Evolutionary conservation across 1,140 invertebrate species (phyloP).

Genomic region (Diachasma alloeum): DNA sequence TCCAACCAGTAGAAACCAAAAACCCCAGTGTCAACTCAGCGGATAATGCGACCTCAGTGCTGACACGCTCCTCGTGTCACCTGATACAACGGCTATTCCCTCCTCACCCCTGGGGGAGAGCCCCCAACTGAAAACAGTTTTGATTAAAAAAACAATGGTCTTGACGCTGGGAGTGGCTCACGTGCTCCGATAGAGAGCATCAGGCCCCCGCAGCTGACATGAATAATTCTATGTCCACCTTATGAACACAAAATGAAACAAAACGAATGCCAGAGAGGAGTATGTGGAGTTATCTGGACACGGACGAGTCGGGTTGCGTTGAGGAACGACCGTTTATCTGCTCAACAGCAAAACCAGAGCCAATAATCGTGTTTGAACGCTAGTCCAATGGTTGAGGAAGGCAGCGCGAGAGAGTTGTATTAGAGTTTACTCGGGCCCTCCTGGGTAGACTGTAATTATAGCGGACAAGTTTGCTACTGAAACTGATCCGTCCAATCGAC

Average conservation of each 20-base stretch:
- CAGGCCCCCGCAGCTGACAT: too few relatives aligned
- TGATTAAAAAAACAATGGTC: background rate
- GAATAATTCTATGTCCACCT: background rate
- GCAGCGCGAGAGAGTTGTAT: background rate
- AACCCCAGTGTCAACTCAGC: background rate
- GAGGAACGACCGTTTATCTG: background rate
- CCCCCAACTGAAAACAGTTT: background rate
- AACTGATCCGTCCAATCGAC: background rate
- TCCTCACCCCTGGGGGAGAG: background rate
- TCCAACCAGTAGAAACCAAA: background rate
- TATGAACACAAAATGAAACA: too few relatives aligned
- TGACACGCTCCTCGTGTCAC: background rate
- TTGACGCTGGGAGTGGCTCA: too few relatives aligned
- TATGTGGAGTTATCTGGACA: background rate
- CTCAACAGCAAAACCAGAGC: background rate
- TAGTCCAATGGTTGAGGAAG: background rate
- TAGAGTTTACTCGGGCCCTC: background rate
- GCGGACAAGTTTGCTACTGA: conserved; percentile 11
- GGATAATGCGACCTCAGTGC: background rate
- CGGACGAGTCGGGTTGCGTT: background rate
- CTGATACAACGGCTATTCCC: background rate
- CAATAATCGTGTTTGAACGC: background rate
- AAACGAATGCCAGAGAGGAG: too few relatives aligned
- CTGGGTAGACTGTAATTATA: conserved; percentile 14
- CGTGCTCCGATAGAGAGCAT: too few relatives aligned